Evolutionary conservation across 2,113 vertebrate genomes (phyloP).

Genomic region (Sorex araneus): DNA sequence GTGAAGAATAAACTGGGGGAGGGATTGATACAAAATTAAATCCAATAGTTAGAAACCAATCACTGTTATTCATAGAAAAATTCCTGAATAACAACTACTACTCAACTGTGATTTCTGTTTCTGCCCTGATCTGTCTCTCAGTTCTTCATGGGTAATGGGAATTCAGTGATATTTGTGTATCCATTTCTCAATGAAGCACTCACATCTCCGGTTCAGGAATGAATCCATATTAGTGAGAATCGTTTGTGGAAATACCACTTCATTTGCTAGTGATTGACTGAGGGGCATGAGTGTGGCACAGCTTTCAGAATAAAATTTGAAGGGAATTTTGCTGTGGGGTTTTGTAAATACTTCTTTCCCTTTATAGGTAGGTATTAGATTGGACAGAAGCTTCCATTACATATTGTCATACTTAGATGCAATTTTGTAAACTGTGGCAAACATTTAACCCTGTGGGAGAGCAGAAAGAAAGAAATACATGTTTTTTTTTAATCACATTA

Average conservation of each 20-base stretch:
- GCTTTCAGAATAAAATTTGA: not conserved
- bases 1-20: not conserved
- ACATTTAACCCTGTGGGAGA: not conserved
- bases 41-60: not conserved
- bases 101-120: not conserved
- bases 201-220: not conserved
- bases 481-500: not conserved
- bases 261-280: not conserved
- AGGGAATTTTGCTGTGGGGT: not conserved
- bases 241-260: not conserved
- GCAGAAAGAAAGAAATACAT: not conserved
- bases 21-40: not conserved
- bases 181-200: not conserved
- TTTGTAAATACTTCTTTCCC: not conserved
- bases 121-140: not conserved
- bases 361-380: not conserved
- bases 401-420: not conserved
- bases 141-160: rapidly evolving
- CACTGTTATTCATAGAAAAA: not conserved
- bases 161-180: not conserved
- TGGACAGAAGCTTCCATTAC: not conserved
- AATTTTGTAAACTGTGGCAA: not conserved
- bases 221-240: not conserved
- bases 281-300: not conserved
- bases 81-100: not conserved